Evolutionary conservation across 1,140 invertebrate species (phyloP).

Genomic region (Heliconius nattereri): DNA sequence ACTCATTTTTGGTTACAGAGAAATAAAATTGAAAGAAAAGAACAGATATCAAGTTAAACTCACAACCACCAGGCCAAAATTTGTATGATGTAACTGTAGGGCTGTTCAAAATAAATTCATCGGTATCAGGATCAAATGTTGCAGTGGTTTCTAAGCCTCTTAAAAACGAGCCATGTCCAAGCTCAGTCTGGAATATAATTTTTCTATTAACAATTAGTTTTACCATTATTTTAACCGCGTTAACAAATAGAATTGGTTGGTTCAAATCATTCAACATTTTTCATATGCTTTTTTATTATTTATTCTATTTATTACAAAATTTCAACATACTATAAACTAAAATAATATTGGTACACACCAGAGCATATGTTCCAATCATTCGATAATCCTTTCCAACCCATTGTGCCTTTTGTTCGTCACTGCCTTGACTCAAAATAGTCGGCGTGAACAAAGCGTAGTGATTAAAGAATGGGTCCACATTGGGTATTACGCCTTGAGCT

Average conservation of each 20-base stretch:
- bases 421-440: constrained; percentile 90
- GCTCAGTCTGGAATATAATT: constrained; percentile 87
- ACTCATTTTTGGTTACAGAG: too few species aligned
- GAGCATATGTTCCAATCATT: constrained; percentile 96
- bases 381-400: constrained; percentile 90
- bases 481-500: constrained; percentile 3
- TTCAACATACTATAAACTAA: not conserved
- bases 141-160: constrained; percentile 96
- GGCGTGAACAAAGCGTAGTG: constrained; percentile 96
- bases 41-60: constrained; percentile 72
- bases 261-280: not conserved
- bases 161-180: constrained; percentile 96
- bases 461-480: constrained; percentile 21
- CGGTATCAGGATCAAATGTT: constrained; percentile 90
- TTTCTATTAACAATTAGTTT: not conserved
- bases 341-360: constrained; percentile 79
- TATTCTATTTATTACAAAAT: too few species aligned
- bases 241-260: not conserved
- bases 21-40: too few species aligned
- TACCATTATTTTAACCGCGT: not conserved
- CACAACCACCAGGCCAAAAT: constrained; percentile 96
- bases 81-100: constrained; percentile 94
- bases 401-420: constrained; percentile 89
- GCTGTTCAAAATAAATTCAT: constrained; percentile 94
- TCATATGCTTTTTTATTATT: too few species aligned